Conservation (phyloP, 2,113 vertebrate species). For the Catharus fuscescens region DNA sequence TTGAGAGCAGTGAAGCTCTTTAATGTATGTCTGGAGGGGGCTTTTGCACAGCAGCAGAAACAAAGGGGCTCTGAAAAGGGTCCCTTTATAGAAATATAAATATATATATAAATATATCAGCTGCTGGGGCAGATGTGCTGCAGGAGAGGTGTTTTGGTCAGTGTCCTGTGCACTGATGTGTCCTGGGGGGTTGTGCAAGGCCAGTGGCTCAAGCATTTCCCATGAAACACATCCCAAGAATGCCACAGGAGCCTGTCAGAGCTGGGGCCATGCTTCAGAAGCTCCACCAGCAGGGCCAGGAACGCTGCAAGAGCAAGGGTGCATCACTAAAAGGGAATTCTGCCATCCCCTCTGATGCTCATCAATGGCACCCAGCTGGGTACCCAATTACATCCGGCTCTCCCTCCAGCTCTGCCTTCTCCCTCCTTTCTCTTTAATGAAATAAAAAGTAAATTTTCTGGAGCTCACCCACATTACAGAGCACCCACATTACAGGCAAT, state of each 20-base stretch:
- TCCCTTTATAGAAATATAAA: not conserved
- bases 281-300: not conserved
- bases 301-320: not conserved
- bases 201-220: not conserved
- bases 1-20: not conserved
- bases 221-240: not conserved
- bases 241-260: not conserved
- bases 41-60: not conserved
- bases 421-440: not conserved
- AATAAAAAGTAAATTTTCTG: not conserved
- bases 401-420: not conserved
- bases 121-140: not conserved
- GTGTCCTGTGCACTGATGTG: not conserved
- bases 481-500: not conserved
- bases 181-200: not conserved
- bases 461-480: not conserved
- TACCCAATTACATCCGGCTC: fast-evolving
- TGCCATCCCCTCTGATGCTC: not conserved
- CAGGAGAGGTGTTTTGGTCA: not conserved
- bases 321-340: not conserved
- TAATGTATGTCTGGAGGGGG: not conserved
- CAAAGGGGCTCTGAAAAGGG: not conserved
- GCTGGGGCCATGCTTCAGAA: not conserved
- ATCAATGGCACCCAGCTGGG: fast-evolving
- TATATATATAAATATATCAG: not conserved